Conservation (phyloP, 2,113 vertebrate genomes). For the Dicerorhinus sumatrensis region DNA sequence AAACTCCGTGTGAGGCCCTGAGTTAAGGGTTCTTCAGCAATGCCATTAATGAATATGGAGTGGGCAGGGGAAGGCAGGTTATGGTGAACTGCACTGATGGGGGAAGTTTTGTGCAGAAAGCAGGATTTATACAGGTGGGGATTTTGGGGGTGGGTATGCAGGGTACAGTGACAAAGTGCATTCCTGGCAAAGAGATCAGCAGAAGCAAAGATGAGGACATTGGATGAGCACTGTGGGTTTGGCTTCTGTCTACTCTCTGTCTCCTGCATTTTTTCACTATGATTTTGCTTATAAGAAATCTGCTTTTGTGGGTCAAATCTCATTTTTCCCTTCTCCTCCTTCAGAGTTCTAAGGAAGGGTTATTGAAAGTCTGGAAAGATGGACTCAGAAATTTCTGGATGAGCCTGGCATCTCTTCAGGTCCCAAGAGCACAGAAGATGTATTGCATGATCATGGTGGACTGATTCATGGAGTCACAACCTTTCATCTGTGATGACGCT, state of each 20-base stretch:
- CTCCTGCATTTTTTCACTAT: not conserved
- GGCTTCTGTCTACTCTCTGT: not conserved
- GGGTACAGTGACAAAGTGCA: not conserved
- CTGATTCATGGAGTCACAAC: not conserved
- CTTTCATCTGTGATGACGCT: not conserved
- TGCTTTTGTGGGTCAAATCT: not conserved
- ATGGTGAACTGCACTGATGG: not conserved
- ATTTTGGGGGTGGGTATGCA: not conserved
- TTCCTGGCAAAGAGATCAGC: not conserved
- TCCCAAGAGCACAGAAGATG: not conserved
- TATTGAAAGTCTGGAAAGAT: not conserved
- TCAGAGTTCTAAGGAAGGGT: not conserved
- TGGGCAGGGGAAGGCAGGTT: not conserved
- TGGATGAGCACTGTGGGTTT: not conserved
- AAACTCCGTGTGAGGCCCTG: not conserved
- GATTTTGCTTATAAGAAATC: constrained; percentile 5
- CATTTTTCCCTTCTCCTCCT: not conserved
- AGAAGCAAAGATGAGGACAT: not conserved
- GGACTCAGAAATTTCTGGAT: not conserved
- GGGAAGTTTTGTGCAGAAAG: not conserved
- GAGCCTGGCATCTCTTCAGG: not conserved
- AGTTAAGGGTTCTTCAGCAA: not conserved
- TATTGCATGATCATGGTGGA: not conserved
- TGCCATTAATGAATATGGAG: not conserved
- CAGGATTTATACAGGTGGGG: not conserved